These are phyloP conservation scores for Crematogaster levior DNA, from an alignment of 2,888 invertebrate species.

Conservation along the genomic window DNA sequence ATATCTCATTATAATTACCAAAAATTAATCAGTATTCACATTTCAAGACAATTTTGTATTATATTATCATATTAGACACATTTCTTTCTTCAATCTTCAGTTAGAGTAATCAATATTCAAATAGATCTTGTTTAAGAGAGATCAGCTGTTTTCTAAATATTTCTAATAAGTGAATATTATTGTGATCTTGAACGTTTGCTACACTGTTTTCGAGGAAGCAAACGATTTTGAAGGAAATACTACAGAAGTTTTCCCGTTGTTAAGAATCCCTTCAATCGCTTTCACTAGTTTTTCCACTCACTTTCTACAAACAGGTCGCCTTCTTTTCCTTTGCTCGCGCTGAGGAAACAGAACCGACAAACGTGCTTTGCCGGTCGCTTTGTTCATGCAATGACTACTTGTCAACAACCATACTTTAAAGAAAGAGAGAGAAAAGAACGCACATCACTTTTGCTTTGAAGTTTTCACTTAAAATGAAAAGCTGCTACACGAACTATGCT, in stretches of 20 bases:
- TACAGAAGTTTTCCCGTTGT: conserved; percentile 24
- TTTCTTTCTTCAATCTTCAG: neutral
- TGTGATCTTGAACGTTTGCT: neutral
- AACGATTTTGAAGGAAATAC: neutral
- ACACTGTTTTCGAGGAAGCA: neutral
- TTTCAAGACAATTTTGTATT: neutral
- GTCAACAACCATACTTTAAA: conserved; percentile 21
- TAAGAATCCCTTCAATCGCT: neutral
- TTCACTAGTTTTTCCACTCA: conserved; percentile 51
- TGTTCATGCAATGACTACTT: conserved; percentile 34
- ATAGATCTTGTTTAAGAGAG: neutral
- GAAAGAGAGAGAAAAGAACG: neutral
- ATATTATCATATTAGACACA: neutral
- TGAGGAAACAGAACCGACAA: conserved; percentile 18
- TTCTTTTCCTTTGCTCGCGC: neutral
- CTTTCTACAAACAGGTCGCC: conserved; percentile 48
- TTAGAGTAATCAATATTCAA: neutral
- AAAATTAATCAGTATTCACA: neutral
- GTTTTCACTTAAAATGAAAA: conserved; percentile 10
- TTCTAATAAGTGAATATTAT: neutral
- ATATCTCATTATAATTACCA: neutral
- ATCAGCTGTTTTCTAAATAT: neutral
- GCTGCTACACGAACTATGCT: neutral
- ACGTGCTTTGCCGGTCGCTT: conserved; percentile 5
- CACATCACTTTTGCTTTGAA: neutral